A percentile compares a stretch with the other conserved stretches of the same genome.
Evolutionary conservation across 2,888 invertebrate species (phyloP).

Genomic region (Caradrina clavipalpis): DNA sequence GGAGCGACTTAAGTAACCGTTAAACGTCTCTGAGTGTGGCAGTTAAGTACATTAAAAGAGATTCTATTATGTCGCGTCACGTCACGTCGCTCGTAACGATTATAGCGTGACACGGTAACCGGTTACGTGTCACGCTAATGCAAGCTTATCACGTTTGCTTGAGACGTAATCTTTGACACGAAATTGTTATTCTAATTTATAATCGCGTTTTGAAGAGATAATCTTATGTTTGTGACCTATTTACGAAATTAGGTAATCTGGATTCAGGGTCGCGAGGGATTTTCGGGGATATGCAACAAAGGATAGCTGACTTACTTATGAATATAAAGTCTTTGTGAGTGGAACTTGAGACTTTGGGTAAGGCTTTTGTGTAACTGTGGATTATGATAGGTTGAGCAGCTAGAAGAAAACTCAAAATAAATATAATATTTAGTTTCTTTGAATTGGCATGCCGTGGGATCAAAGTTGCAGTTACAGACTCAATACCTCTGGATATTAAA

Average conservation of each 20-base stretch:
- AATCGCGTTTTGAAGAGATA: constrained; percentile 34
- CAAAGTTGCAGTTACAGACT: too few species aligned
- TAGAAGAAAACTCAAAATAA: background rate
- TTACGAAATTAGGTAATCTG: constrained; percentile 16
- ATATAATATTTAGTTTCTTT: too few species aligned
- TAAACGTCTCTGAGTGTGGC: too few species aligned
- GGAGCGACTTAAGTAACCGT: too few species aligned
- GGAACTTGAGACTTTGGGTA: too few species aligned
- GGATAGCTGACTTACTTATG: background rate
- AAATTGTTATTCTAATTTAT: constrained; percentile 47
- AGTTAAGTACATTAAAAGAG: constrained; percentile 54
- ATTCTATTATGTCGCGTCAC: constrained; percentile 51
- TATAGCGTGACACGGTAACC: constrained; percentile 50
- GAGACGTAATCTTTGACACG: constrained; percentile 37
- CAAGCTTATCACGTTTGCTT: constrained; percentile 54
- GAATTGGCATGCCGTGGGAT: too few species aligned
- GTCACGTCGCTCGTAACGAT: constrained; percentile 45
- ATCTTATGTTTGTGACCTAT: constrained; percentile 38
- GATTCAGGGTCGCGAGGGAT: constrained; percentile 11
- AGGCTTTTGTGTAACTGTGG: background rate
- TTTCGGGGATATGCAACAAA: background rate
- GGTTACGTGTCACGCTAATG: constrained; percentile 41
- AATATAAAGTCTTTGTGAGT: background rate
- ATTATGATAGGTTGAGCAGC: background rate
- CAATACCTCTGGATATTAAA: too few species aligned